Evolutionary conservation across 37 sponge, comb jelly and placozoan genomes (phyloP).

Genomic region (Bolinopsis microptera): DNA sequence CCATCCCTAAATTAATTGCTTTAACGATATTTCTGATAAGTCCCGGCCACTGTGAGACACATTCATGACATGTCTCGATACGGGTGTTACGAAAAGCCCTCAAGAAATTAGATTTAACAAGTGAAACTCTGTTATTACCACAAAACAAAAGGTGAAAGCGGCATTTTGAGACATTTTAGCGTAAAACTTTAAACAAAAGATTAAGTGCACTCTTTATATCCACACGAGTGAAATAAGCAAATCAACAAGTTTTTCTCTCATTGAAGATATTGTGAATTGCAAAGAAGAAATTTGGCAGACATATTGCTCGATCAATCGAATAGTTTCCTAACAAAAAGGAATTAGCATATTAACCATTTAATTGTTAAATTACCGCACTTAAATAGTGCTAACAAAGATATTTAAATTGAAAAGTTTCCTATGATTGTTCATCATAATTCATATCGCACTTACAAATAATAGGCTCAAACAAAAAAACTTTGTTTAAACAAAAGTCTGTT

Average conservation of each 20-base stretch:
- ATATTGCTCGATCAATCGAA: background rate
- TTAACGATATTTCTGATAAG: too few relatives aligned
- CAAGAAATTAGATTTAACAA: too few relatives aligned
- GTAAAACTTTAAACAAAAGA: background rate
- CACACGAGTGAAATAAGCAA: background rate
- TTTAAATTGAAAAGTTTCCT: background rate
- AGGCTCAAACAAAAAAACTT: background rate
- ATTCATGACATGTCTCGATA: too few relatives aligned
- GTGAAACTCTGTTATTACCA: background rate
- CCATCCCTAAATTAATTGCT: too few relatives aligned
- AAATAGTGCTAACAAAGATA: background rate
- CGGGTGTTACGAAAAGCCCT: too few relatives aligned
- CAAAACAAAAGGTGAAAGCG: background rate
- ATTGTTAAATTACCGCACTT: background rate
- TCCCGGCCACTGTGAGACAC: too few relatives aligned
- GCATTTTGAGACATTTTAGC: background rate
- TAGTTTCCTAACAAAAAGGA: background rate
- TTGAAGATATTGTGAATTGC: background rate
- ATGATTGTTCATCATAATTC: background rate
- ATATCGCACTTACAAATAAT: background rate
- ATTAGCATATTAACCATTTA: background rate
- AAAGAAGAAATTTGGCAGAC: background rate
- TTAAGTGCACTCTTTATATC: background rate
- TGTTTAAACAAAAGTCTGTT: background rate
- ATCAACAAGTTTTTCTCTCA: background rate